phyloP scores from a whole-genome alignment of 2,888 invertebrate species.

The Baccha elongata region DNA sequence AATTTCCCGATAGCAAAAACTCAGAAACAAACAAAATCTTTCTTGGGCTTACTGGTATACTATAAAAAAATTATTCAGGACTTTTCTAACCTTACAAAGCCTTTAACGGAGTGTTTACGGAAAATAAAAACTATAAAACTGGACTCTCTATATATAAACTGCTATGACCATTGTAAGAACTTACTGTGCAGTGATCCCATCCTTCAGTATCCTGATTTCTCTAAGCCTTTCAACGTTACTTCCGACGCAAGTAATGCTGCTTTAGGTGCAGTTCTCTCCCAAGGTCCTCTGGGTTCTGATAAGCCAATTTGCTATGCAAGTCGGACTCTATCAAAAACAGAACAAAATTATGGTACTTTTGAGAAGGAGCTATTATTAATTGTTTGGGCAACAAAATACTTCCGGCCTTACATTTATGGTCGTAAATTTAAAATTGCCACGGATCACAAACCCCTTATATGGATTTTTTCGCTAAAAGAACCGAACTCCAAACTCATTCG shows the following conservation, averaged over 20 bases:
- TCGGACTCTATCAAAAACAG: too few relatives aligned
- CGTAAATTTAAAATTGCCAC: conserved; percentile 79
- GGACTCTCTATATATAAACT: conserved; percentile 6
- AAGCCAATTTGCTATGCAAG: too few relatives aligned
- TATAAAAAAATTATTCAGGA: too few relatives aligned
- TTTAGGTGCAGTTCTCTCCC: too few relatives aligned
- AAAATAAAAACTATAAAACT: conserved; percentile 3
- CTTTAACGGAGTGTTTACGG: conserved; percentile 12
- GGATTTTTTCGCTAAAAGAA: conserved; percentile 76
- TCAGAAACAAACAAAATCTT: conserved; percentile 61
- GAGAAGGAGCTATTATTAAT: too few relatives aligned
- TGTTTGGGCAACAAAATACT: too few relatives aligned
- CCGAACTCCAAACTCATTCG: too few relatives aligned
- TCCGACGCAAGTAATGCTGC: too few relatives aligned
- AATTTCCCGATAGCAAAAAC: conserved; percentile 62
- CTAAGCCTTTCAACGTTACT: conserved; percentile 45
- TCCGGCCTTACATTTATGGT: too few relatives aligned
- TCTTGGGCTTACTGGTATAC: conserved; percentile 48
- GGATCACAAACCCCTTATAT: conserved; percentile 78
- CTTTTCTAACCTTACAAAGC: too few relatives aligned
- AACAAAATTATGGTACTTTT: too few relatives aligned
- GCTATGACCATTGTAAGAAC: conserved; percentile 14
- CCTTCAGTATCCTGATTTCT: conserved; percentile 48
- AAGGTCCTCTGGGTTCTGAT: too few relatives aligned
- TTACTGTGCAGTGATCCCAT: conserved; percentile 15